phyloP scores from a whole-genome alignment of 2,797 vertebrate species.

The Emys orbicularis region DNA sequence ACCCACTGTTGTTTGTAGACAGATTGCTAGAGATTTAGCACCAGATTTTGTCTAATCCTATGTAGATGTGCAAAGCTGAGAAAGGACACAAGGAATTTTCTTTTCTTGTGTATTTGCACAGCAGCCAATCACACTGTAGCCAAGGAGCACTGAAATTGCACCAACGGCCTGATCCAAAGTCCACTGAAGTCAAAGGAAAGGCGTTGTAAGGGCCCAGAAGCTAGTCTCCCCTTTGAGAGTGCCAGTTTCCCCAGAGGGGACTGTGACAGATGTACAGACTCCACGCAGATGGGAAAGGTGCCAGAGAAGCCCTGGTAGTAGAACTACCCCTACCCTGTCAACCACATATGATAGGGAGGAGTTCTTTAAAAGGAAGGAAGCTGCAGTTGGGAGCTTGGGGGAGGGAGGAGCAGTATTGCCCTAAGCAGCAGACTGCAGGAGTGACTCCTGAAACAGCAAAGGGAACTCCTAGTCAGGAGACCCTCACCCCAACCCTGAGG shows the following conservation, averaged over 20 bases:
- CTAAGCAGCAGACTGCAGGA: background rate
- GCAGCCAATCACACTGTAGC: background rate
- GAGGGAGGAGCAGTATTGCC: background rate
- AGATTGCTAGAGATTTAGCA: background rate
- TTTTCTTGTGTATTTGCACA: background rate
- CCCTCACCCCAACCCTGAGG: background rate
- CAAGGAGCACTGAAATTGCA: background rate
- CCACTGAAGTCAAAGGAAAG: background rate
- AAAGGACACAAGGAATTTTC: background rate
- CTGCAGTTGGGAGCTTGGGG: background rate
- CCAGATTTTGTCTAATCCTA: background rate
- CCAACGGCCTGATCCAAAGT: background rate
- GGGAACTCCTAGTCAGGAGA: background rate
- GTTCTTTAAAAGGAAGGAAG: background rate
- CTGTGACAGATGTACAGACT: background rate
- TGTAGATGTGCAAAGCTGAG: background rate
- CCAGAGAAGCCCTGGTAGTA: background rate
- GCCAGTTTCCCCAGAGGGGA: background rate
- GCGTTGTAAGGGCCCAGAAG: background rate
- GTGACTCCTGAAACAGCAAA: background rate
- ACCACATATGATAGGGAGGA: background rate
- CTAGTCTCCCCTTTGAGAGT: background rate
- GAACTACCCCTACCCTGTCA: background rate
- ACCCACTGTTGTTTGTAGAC: background rate
- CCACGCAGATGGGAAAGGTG: background rate